These are phyloP conservation scores for Anguilla anguilla DNA, from an alignment of 2,797 vertebrate genomes.

Conservation along the genomic window DNA sequence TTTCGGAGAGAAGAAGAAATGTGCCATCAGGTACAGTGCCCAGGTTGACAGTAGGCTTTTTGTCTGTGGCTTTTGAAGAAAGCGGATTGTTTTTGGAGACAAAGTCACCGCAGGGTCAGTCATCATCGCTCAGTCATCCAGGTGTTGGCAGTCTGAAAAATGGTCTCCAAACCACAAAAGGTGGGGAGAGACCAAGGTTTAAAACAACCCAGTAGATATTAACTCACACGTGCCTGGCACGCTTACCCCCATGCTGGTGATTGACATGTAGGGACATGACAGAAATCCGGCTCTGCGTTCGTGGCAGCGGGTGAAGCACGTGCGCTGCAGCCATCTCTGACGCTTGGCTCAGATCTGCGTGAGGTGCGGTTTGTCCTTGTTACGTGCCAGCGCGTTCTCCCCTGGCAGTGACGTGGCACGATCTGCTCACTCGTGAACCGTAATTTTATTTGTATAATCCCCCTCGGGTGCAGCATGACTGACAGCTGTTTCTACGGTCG, in stretches of 20 bases:
- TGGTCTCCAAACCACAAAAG: neutral
- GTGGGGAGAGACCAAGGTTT: neutral
- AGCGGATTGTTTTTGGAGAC: neutral
- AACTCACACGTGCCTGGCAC: neutral
- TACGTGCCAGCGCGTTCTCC: neutral
- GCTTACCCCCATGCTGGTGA: neutral
- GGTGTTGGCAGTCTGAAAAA: neutral
- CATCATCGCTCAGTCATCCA: neutral
- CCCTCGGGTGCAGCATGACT: neutral
- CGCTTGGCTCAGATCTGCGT: neutral
- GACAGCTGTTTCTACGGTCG: conserved; percentile 10
- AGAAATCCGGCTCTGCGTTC: neutral
- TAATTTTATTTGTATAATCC: conserved; percentile 39
- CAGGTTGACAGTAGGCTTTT: conserved; percentile 6
- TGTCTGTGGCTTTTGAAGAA: neutral
- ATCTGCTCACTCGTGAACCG: neutral
- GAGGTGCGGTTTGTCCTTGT: neutral
- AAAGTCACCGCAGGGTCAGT: neutral
- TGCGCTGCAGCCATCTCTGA: neutral
- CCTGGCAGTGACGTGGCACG: neutral
- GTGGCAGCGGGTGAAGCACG: too few species aligned
- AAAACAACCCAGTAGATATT: neutral
- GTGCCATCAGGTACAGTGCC: conserved; percentile 12
- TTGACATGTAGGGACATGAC: neutral
- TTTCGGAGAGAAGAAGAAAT: neutral